phyloP scores from a whole-genome alignment of 2,113 vertebrate genomes.

The Xiphophorus hellerii region DNA sequence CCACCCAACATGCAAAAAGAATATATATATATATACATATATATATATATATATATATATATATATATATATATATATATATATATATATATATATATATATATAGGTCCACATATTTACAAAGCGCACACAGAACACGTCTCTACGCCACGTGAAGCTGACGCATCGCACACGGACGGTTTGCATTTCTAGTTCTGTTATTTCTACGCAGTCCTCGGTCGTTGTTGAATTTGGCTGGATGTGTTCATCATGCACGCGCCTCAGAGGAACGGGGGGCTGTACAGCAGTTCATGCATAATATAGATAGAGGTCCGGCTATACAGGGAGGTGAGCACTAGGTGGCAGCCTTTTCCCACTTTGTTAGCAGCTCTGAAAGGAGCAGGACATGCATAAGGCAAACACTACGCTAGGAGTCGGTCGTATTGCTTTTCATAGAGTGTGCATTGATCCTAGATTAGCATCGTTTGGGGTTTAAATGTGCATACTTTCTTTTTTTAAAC shows the following conservation, averaged over 20 bases:
- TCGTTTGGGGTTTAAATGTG: not conserved
- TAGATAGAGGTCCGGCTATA: conserved; percentile 51
- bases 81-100: no score
- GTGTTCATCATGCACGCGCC: conserved; percentile 40
- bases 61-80: no score
- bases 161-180: conserved; percentile 1
- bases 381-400: conserved; percentile 58
- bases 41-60: no score
- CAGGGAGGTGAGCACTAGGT: conserved; percentile 52
- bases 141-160: conserved; percentile 30
- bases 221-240: conserved; percentile 15
- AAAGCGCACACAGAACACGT: conserved; percentile 42
- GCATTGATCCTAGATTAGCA: conserved; percentile 26
- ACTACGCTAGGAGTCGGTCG: conserved; percentile 37
- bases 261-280: conserved; percentile 30
- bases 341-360: conserved; percentile 51
- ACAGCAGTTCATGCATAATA: conserved; percentile 67
- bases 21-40: no score
- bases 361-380: conserved; percentile 37
- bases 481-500: conserved; percentile 18
- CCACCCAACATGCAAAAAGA: conserved; percentile 53
- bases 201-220: not conserved
- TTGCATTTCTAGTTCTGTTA: conserved; percentile 11
- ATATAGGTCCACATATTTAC: conserved; percentile 16
- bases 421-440: conserved; percentile 70